These are phyloP conservation scores for Nomada fucata DNA, from an alignment of 2,888 invertebrate genomes.

Conservation along the genomic window DNA sequence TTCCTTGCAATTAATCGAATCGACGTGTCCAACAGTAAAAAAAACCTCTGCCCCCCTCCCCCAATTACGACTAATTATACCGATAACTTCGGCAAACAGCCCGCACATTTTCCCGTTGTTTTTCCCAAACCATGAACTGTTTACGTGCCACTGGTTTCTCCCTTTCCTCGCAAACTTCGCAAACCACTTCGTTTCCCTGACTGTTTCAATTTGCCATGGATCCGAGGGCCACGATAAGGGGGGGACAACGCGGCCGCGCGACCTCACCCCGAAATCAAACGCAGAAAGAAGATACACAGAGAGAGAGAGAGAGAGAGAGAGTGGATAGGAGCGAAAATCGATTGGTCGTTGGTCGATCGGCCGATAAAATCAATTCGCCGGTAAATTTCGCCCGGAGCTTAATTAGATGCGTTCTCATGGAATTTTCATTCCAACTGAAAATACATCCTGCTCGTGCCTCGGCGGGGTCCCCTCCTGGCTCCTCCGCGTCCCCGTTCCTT, in stretches of 20 bases:
- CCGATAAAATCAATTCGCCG: conserved; percentile 4
- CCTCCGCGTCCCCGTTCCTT: neutral
- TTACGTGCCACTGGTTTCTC: conserved; percentile 4
- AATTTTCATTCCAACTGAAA: conserved; percentile 44
- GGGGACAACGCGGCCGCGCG: neutral
- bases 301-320: neutral
- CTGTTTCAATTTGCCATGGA: conserved; percentile 8
- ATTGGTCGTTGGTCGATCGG: neutral
- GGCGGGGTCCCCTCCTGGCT: neutral
- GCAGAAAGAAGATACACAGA: neutral
- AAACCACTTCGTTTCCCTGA: conserved; percentile 14
- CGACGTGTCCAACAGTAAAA: neutral
- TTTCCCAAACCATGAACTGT: neutral
- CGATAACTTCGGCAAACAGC: too few relatives aligned
- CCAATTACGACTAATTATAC: neutral
- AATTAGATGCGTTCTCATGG: conserved; percentile 37
- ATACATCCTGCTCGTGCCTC: conserved; percentile 29
- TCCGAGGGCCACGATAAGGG: neutral
- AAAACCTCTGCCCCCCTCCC: neutral
- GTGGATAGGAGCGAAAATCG: neutral
- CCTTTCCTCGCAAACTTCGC: neutral
- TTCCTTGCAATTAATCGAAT: neutral
- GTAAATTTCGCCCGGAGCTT: conserved; percentile 21
- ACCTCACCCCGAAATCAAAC: neutral
- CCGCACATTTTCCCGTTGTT: conserved; percentile 1